Base-by-base conservation (phyloP, 2,797 vertebrate species). In the Phrynocephalus forsythii region DNA sequence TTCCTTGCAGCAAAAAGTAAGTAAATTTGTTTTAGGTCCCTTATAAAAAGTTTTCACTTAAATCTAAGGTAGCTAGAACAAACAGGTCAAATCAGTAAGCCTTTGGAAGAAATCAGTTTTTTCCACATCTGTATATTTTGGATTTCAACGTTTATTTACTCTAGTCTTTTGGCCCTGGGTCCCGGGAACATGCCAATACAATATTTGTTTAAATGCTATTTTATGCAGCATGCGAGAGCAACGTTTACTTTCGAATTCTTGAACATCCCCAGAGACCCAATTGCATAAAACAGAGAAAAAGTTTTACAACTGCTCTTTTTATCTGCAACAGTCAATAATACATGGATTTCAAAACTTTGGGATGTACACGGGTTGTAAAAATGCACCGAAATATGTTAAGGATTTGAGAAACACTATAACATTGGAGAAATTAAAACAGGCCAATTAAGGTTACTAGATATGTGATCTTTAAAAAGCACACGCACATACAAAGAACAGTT, bases 141-240 rank as follows among this genome's bases (percentile, higher is more conserved):
- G 96, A 96, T 97, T 97, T 97, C 96, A 94, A 79, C 87, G 93
- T 95, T 96, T 97, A 97, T 97, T 97, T 97, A 96, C 96, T 96
- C 95, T 96, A 95, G 93, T 95, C 96, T 95, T 96, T 95, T 97
- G 97, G 97, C 96, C 96, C 95, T 60, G 67, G 90, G 91, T 95
- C 92, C 91, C 91, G 91, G 87, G 94, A 79, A 91, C 93, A 95
- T 95, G 96, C 96, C 96, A 97, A 96, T 95, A 95, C 93, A 95
- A 15, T 97, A 96, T 97, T 97, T 97, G 95, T 95, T 96, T 97
- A 96, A 97, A 97, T 94, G 94, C 95, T 93, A 95, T 94, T 97
- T 96, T 93, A 95, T 92, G 94, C 95, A 90, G 95, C 92, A 93
- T 81, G 94, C 91, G 91, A 95, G 90, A 91, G 93, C 93, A 95